These are phyloP conservation scores for Amaurobius ferox DNA, from an alignment of 2,888 invertebrate species.

Conservation along the genomic window DNA sequence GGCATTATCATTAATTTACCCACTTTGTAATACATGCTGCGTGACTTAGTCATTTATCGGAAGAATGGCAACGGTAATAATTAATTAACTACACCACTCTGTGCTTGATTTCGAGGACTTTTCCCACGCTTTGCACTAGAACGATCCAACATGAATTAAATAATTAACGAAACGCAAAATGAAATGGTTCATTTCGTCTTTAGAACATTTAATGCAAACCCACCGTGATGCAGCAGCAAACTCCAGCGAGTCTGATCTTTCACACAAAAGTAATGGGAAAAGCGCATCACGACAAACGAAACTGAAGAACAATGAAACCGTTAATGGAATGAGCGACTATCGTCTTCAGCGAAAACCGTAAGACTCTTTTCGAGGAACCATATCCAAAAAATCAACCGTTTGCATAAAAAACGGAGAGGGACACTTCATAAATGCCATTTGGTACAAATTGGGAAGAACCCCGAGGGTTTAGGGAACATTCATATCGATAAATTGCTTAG, in stretches of 20 bases:
- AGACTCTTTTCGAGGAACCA: conserved; percentile 19
- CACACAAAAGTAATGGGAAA: background rate
- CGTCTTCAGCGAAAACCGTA: conserved; percentile 12
- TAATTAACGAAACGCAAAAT: background rate
- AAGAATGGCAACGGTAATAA: background rate
- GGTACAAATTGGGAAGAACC: conserved; percentile 52
- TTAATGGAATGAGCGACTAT: conserved; percentile 27
- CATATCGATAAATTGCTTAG: conserved; percentile 57
- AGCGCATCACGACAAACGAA: background rate
- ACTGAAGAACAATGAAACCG: conserved; percentile 46
- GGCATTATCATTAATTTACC: too few species aligned
- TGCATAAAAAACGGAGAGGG: conserved; percentile 50
- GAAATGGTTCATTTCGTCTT: background rate
- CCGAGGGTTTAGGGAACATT: conserved; percentile 34
- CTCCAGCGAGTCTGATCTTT: background rate
- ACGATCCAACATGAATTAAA: conserved; percentile 26
- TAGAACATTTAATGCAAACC: background rate
- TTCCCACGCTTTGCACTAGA: conserved; percentile 1
- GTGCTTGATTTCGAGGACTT: background rate
- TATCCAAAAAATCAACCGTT: conserved; percentile 26
- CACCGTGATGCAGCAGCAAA: background rate
- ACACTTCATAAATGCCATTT: conserved; percentile 50
- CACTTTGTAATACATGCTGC: too few species aligned
- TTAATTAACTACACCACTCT: background rate
- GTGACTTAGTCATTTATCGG: too few species aligned